phyloP scores from a whole-genome alignment of 1,140 invertebrate genomes.

The Cecropterus lyciades region DNA sequence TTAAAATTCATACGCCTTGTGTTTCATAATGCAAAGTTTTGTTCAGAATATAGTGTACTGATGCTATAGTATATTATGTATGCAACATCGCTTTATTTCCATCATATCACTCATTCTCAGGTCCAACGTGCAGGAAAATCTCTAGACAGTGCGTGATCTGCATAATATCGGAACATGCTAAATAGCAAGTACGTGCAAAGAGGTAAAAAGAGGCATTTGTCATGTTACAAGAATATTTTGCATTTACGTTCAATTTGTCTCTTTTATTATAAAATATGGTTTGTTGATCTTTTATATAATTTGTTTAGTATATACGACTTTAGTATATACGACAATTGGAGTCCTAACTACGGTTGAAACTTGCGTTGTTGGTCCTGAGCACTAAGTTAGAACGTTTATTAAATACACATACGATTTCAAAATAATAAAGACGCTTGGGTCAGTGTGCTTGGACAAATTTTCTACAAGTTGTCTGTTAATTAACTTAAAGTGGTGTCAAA shows the following conservation, averaged over 20 bases:
- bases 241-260: background rate
- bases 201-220: constrained; percentile 7
- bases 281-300: too few species aligned
- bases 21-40: background rate
- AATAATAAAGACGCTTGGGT: too few species aligned
- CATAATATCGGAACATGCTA: constrained; percentile 26
- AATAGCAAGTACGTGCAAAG: constrained; percentile 22
- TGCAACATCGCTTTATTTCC: constrained; percentile 9
- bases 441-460: too few species aligned
- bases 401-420: too few species aligned
- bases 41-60: constrained; percentile 1
- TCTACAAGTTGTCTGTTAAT: too few species aligned
- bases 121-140: constrained; percentile 22
- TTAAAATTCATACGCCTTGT: constrained; percentile 2
- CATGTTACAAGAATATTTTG: background rate
- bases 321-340: too few species aligned
- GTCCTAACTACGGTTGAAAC: too few species aligned
- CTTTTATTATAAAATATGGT: background rate
- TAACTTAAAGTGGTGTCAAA: too few species aligned
- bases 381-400: too few species aligned
- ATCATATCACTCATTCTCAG: constrained; percentile 30
- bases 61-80: background rate
- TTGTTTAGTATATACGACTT: too few species aligned
- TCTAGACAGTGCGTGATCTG: constrained; percentile 29
- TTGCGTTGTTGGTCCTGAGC: too few species aligned